Conservation (phyloP, 2,113 vertebrate species). For the Rhinoderma darwinii region DNA sequence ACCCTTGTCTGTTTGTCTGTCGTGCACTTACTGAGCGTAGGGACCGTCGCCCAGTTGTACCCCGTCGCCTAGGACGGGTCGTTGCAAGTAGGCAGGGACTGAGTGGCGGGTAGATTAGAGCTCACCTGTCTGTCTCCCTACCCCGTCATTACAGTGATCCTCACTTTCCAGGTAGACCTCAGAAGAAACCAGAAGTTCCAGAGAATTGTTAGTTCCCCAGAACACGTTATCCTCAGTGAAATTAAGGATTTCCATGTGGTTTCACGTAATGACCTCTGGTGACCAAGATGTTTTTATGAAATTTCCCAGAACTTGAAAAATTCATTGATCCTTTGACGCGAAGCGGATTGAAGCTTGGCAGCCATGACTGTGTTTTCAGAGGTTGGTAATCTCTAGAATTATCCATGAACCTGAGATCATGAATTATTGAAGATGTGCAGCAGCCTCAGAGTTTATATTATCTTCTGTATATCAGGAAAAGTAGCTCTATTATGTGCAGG, state of each 20-base stretch:
- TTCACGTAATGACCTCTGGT: neutral
- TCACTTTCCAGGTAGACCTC: neutral
- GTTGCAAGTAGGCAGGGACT: too few species aligned
- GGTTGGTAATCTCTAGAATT: neutral
- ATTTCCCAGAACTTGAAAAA: neutral
- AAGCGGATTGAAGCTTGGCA: neutral
- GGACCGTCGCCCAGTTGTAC: too few species aligned
- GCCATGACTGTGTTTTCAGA: neutral
- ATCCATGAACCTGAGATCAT: neutral
- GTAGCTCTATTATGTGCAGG: neutral
- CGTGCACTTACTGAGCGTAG: too few species aligned
- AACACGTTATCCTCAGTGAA: neutral
- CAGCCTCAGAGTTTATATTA: neutral
- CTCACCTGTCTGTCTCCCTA: too few species aligned
- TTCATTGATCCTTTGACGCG: neutral
- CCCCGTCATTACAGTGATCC: too few species aligned
- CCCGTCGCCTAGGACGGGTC: too few species aligned
- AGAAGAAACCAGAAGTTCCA: neutral
- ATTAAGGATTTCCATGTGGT: neutral
- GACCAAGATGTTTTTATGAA: constrained; percentile 19
- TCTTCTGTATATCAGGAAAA: neutral
- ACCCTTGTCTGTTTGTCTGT: too few species aligned
- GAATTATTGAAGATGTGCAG: neutral
- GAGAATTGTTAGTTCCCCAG: neutral
- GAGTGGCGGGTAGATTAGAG: too few species aligned